Evolutionary conservation across 2,113 vertebrate species (phyloP).

Genomic region (Pogona vitticeps): DNA sequence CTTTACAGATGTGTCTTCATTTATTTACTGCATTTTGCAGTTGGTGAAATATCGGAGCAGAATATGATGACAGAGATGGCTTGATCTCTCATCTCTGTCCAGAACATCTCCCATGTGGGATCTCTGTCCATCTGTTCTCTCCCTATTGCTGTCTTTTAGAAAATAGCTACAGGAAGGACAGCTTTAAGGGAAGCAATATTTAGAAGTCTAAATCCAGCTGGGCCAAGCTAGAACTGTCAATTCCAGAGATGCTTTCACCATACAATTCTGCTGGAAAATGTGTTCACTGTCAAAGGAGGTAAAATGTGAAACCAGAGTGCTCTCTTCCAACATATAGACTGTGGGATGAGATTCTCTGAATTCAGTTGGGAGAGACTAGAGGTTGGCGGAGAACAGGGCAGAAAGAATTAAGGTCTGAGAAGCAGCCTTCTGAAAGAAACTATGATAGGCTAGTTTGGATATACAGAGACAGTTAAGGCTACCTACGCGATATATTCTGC

Average conservation of each 20-base stretch:
- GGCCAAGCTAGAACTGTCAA: no score
- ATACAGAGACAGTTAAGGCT: not conserved
- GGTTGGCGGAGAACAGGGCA: no score
- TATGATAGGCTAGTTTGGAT: not conserved
- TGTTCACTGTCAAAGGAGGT: not conserved
- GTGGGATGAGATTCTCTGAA: not conserved
- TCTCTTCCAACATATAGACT: not conserved
- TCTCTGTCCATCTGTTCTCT: not conserved
- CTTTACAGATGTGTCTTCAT: constrained; percentile 41
- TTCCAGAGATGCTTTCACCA: not conserved
- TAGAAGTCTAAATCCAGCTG: no score
- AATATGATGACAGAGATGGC: not conserved
- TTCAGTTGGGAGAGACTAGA: not conserved
- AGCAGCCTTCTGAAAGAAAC: no score
- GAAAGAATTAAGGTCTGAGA: no score
- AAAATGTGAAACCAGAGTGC: not conserved
- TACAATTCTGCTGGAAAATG: not conserved
- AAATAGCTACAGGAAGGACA: not conserved
- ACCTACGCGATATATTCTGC: not conserved
- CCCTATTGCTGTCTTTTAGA: not conserved
- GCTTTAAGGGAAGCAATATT: no score
- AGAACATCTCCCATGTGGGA: no score
- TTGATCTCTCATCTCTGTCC: not conserved
- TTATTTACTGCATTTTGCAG: not conserved
- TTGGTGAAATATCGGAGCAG: not conserved